Evolutionary conservation across 2,113 vertebrate species (phyloP).

Genomic region (Cervus canadensis): DNA sequence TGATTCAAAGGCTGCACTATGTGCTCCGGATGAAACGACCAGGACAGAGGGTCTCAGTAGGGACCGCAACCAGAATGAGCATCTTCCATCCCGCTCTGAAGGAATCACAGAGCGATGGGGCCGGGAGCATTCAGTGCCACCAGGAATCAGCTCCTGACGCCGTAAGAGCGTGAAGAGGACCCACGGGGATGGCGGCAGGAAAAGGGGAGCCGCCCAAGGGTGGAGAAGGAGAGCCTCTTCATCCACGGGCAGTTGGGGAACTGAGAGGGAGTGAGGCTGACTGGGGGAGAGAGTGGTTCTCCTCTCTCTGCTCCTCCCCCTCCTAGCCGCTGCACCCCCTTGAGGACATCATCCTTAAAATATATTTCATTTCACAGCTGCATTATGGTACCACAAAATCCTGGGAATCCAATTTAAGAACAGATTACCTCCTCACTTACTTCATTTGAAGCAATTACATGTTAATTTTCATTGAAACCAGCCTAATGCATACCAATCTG

Average conservation of each 20-base stretch:
- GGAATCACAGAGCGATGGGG: background rate
- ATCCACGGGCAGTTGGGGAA: background rate
- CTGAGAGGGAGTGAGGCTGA: conserved; percentile 24
- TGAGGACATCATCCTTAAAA: conserved; percentile 87
- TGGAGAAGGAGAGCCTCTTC: background rate
- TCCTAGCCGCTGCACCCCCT: conserved; percentile 76
- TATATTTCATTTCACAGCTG: conserved; percentile 89
- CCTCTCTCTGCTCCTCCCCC: conserved; percentile 24
- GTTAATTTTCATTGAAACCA: conserved; percentile 92
- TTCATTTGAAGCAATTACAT: conserved; percentile 93
- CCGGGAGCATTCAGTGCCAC: background rate
- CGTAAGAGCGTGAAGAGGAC: background rate
- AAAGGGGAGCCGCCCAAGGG: background rate
- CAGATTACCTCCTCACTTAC: conserved; percentile 92
- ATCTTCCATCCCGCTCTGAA: background rate
- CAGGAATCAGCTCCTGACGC: background rate
- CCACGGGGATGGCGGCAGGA: background rate
- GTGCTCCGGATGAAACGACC: background rate
- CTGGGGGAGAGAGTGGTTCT: background rate
- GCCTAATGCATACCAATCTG: conserved; percentile 91
- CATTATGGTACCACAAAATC: conserved; percentile 91
- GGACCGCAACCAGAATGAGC: background rate
- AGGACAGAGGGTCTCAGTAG: background rate
- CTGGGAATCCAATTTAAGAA: conserved; percentile 92
- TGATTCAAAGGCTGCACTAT: no score